Conservation (phyloP, 2,888 invertebrate species). For the Deroplatys truncata region DNA sequence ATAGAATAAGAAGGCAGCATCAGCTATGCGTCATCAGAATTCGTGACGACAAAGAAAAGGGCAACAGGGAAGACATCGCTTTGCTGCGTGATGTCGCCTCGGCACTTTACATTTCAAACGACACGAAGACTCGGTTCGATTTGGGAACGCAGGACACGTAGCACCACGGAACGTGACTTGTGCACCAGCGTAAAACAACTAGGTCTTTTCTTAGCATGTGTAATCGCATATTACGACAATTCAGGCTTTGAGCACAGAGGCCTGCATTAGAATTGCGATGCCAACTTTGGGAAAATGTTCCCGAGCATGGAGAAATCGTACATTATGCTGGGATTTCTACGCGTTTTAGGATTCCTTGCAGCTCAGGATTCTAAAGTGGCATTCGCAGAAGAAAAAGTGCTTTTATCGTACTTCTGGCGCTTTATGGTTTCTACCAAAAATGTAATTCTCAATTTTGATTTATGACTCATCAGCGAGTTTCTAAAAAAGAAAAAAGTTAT, state of each 20-base stretch:
- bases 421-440: no score
- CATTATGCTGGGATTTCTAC: background rate
- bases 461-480: no score
- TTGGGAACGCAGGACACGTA: conserved; percentile 16
- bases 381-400: no score
- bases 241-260: background rate
- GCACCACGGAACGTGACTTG: background rate
- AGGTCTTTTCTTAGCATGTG: background rate
- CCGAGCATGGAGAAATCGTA: background rate
- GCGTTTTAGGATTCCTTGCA: background rate
- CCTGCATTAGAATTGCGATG: background rate
- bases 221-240: background rate
- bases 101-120: conserved; percentile 24
- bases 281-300: background rate
- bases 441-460: no score
- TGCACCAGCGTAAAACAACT: background rate
- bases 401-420: no score
- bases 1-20: background rate
- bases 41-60: background rate
- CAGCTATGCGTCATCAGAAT: background rate
- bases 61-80: background rate
- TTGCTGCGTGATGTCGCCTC: background rate
- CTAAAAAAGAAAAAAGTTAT: no score
- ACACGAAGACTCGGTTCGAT: conserved; percentile 6
- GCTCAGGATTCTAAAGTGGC: background rate